Evolutionary conservation across 2,797 vertebrate genomes (phyloP).

Genomic region (Gambusia yucatana): DNA sequence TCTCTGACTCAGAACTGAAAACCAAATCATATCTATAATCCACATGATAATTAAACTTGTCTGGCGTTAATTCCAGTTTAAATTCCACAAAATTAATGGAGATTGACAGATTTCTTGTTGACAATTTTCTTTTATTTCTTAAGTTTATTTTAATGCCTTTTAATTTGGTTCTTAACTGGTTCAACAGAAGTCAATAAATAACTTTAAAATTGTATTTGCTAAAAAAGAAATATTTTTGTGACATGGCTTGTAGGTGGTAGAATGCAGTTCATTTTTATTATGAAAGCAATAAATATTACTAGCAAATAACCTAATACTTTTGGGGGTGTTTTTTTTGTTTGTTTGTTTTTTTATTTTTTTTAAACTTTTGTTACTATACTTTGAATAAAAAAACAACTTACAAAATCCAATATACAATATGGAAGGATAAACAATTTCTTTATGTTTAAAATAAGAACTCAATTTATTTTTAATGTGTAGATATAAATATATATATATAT

Average conservation of each 20-base stretch:
- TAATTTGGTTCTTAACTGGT: conserved; percentile 35
- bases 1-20: conserved; percentile 26
- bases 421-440: conserved; percentile 88
- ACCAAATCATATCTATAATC: background rate
- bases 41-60: background rate
- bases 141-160: conserved; percentile 22
- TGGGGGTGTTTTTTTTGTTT: conserved; percentile 68
- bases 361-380: conserved; percentile 71
- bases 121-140: conserved; percentile 41
- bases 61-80: conserved; percentile 50
- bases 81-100: conserved; percentile 32
- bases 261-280: conserved; percentile 71
- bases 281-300: conserved; percentile 86
- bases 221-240: conserved; percentile 49
- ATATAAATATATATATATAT: conserved; percentile 85
- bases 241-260: conserved; percentile 61
- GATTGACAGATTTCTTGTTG: conserved; percentile 32
- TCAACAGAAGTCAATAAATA: conserved; percentile 52
- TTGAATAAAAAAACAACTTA: conserved; percentile 81
- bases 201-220: conserved; percentile 24
- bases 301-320: conserved; percentile 82
- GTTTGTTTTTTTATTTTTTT: conserved; percentile 36
- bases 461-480: conserved; percentile 98
- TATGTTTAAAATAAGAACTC: conserved; percentile 99
- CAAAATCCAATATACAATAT: conserved; percentile 89